Evolutionary conservation across 1,140 invertebrate species (phyloP).

Genomic region (Andricus grossulariae): DNA sequence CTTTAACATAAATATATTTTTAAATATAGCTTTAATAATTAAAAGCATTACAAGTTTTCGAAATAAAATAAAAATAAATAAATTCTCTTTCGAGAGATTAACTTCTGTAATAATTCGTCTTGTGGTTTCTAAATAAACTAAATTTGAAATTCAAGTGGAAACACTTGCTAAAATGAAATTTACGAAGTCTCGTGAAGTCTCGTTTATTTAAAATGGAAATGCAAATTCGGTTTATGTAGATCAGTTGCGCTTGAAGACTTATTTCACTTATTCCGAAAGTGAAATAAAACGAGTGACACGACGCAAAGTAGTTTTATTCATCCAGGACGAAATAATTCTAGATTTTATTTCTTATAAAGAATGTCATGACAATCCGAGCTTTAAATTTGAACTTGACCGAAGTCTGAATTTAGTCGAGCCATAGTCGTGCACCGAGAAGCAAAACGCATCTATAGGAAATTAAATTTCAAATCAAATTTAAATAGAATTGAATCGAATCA

Average conservation of each 20-base stretch:
- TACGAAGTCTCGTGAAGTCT: slow-evolving; percentile 7
- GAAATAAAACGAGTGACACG: slow-evolving; percentile 17
- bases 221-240: slow-evolving; percentile 7
- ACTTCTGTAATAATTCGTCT: too few species aligned
- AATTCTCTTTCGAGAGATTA: background rate
- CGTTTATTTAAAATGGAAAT: background rate
- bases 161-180: slow-evolving; percentile 1
- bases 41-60: too few species aligned
- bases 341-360: slow-evolving; percentile 7
- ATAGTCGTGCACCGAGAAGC: background rate
- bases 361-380: background rate
- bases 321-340: slow-evolving; percentile 7
- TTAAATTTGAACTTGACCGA: slow-evolving; percentile 23
- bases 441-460: background rate
- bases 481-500: too few species aligned
- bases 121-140: slow-evolving; percentile 11
- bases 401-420: slow-evolving; percentile 19
- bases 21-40: too few species aligned
- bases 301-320: slow-evolving; percentile 11
- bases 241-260: background rate
- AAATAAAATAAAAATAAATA: background rate
- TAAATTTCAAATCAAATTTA: too few species aligned
- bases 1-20: too few species aligned
- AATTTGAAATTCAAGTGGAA: slow-evolving; percentile 9
- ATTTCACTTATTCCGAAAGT: background rate